A percentile compares a stretch with the other conserved stretches of the same genome.
Conservation (phyloP, 2,797 vertebrate genomes). For the Galaxias olidus region DNA sequence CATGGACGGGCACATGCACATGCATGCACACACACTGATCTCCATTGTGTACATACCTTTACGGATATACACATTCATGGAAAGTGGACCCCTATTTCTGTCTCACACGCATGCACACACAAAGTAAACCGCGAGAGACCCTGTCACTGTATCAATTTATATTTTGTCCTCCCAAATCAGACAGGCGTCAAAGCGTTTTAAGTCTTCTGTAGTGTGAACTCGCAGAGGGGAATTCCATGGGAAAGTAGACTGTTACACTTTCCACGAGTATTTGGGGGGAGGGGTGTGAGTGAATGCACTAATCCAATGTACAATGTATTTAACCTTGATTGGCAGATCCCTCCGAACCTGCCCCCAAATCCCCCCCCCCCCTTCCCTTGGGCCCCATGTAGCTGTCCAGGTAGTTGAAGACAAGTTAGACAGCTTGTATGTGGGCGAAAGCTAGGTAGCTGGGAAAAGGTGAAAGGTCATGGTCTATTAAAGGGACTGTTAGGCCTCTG, state of each 20-base stretch:
- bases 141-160: too few relatives aligned
- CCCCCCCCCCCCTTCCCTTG: conserved; percentile 53
- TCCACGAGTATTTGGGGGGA: conserved; percentile 48
- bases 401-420: conserved; percentile 42
- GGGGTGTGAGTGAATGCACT: conserved; percentile 29
- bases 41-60: too few relatives aligned
- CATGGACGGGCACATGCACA: conserved; percentile 32
- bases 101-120: background rate
- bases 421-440: conserved; percentile 52
- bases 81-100: too few relatives aligned
- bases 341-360: conserved; percentile 21
- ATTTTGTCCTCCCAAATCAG: background rate
- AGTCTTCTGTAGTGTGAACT: conserved; percentile 34
- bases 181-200: conserved; percentile 26
- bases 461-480: conserved; percentile 60
- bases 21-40: conserved; percentile 21
- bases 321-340: conserved; percentile 68
- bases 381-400: conserved; percentile 34
- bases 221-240: conserved; percentile 41
- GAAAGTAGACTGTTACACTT: conserved; percentile 57
- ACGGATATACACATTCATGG: background rate
- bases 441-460: conserved; percentile 50
- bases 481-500: conserved; percentile 34
- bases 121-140: background rate
- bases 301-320: conserved; percentile 72